Conservation (phyloP, 2,797 vertebrate genomes). For the Tachyglossus aculeatus region DNA sequence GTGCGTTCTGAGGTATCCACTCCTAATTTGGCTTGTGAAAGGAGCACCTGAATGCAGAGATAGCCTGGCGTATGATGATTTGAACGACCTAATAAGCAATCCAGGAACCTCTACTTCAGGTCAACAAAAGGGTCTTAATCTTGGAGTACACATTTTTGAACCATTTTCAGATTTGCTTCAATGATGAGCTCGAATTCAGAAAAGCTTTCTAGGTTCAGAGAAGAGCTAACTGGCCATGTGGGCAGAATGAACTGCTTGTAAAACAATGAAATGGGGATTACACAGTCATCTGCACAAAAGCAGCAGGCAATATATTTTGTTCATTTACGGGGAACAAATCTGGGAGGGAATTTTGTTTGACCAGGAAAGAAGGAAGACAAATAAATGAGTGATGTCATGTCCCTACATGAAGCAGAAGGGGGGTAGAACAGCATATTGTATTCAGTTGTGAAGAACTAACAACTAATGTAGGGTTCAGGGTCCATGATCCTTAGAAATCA, state of each 20-base stretch:
- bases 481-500: neutral
- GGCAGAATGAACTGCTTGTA: neutral
- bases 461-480: neutral
- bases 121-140: conserved; percentile 13
- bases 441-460: neutral
- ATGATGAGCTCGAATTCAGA: neutral
- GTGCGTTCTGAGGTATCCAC: neutral
- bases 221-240: neutral
- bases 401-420: fast-evolving
- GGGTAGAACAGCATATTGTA: neutral
- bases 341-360: neutral
- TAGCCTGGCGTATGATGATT: neutral
- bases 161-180: neutral
- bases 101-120: neutral
- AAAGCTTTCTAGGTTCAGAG: neutral
- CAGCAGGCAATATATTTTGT: neutral
- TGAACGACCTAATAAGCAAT: neutral
- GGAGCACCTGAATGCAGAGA: neutral
- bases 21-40: neutral
- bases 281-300: neutral
- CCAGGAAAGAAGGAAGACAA: neutral
- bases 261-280: neutral
- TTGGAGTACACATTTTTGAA: neutral
- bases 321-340: neutral
- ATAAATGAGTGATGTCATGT: neutral